Base-by-base conservation (phyloP, 2,797 vertebrate genomes). In the Neosilurus hyrtlii region DNA sequence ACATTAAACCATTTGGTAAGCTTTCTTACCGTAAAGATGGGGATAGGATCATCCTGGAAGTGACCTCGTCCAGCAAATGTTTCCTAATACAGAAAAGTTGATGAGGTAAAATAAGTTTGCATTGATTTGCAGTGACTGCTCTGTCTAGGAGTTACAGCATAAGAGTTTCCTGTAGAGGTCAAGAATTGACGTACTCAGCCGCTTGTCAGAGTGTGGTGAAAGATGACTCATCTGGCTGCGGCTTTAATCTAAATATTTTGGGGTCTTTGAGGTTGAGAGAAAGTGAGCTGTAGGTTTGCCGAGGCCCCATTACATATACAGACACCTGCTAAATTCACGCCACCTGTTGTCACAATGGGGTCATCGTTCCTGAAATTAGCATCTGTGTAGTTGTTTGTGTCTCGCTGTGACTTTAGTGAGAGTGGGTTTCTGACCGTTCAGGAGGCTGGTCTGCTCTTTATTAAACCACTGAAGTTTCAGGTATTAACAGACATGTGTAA, bases 301-400 rank as follows among this genome's bases (percentile, higher is more conserved):
- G 11, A 74, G 18, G 9, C 9, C 16, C 16, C 9, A 6, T 74
- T 30, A 35, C 1, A 11, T 52, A 26, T 12, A 2, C 14, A 2
- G 49, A 70, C 37, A 70, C n/a, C 68, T 71, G 70, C 43, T 14
- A n/a, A 52, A 72, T 26, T 52, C 49, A 16, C 70, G 7, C n/a
- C 70, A 72, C 70, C 37, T 73, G 71, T 73, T 73, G 52, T 73
- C 9, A 8, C 51, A 52, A 54, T 54, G 7, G 49, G 26, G 71
- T 54, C 8, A 12, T 73, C n/a, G 52, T 30, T 51, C 14, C 14
- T n/a, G 70, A 18, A 26, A 72, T 72, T 52, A 54, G 49, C n/a
- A 1, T 72, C 49, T 54, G 22, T 72, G 49, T 14, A 52, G 12
- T 26, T 16, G 49, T 54, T 15, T 52, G 30, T 24, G 2, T 72